Conservation (phyloP, 2,113 vertebrate genomes). For the Corynorhinus townsendii region DNA sequence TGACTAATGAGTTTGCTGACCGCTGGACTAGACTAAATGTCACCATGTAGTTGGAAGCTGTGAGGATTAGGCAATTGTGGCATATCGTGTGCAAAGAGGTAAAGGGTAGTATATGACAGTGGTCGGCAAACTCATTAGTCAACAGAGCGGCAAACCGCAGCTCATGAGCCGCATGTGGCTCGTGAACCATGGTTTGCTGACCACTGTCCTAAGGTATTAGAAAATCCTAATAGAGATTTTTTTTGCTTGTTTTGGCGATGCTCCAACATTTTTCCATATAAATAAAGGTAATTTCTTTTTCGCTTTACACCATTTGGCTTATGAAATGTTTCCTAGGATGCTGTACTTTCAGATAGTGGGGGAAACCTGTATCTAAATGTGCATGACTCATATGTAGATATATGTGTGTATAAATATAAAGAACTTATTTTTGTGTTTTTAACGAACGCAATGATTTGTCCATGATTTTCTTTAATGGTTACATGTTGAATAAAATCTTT, state of each 20-base stretch:
- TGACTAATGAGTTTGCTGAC: too few relatives aligned
- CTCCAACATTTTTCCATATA: neutral
- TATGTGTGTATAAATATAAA: neutral
- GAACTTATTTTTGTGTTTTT: neutral
- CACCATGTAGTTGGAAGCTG: too few relatives aligned
- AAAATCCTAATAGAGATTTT: neutral
- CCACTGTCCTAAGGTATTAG: neutral
- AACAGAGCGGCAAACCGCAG: too few relatives aligned
- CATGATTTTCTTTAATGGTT: neutral
- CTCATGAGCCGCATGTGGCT: too few relatives aligned
- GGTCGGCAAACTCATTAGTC: too few relatives aligned
- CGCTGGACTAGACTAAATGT: too few relatives aligned
- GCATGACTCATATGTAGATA: neutral
- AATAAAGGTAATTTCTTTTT: neutral
- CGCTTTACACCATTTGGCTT: neutral
- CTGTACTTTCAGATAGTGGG: neutral
- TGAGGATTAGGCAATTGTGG: too few relatives aligned
- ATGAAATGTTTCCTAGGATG: neutral
- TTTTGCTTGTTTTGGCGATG: neutral
- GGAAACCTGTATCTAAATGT: neutral
- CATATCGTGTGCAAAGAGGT: too few relatives aligned
- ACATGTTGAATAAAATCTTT: neutral
- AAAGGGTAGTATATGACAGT: too few relatives aligned
- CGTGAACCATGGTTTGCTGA: too few relatives aligned
- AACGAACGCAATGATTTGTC: neutral